Conservation (phyloP, 1,140 invertebrate species). For the Drosophila pseudoananassae region DNA sequence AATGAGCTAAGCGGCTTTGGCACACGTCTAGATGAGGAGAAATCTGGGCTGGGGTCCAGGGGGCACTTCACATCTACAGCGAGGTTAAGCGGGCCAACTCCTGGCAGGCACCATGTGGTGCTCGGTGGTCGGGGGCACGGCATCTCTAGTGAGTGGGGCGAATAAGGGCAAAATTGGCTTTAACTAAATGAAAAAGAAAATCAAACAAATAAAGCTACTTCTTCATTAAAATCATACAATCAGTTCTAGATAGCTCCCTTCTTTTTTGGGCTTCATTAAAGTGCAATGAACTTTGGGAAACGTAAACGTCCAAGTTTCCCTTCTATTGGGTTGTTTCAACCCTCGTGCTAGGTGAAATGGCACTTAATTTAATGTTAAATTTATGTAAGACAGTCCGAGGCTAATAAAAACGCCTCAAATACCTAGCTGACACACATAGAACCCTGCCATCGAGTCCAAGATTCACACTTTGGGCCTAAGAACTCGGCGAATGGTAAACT, state of each 20-base stretch:
- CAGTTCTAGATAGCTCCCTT: not conserved
- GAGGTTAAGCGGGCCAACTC: conserved; percentile 36
- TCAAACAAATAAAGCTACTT: not conserved
- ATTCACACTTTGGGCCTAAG: conserved; percentile 53
- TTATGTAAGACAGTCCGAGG: conserved; percentile 72
- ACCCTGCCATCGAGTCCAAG: conserved; percentile 19
- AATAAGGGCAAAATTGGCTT: not conserved
- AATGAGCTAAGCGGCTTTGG: conserved; percentile 71
- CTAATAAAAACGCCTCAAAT: conserved; percentile 75
- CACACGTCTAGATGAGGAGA: conserved; percentile 27
- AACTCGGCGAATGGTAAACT: not conserved
- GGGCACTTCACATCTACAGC: conserved; percentile 16
- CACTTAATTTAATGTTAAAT: conserved; percentile 79
- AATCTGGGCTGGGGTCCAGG: not conserved
- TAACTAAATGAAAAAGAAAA: not conserved
- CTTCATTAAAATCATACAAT: not conserved
- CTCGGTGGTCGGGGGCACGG: not conserved
- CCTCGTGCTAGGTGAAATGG: conserved; percentile 52
- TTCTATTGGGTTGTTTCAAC: conserved; percentile 33
- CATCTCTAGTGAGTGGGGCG: not conserved
- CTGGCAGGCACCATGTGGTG: conserved; percentile 17
- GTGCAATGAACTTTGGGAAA: conserved; percentile 71
- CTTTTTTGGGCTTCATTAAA: conserved; percentile 51
- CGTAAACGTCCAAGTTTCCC: conserved; percentile 20
- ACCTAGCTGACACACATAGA: conserved; percentile 38